Evolutionary conservation across 2,797 vertebrate species (phyloP).

Genomic region (Heterohyrax brucei): DNA sequence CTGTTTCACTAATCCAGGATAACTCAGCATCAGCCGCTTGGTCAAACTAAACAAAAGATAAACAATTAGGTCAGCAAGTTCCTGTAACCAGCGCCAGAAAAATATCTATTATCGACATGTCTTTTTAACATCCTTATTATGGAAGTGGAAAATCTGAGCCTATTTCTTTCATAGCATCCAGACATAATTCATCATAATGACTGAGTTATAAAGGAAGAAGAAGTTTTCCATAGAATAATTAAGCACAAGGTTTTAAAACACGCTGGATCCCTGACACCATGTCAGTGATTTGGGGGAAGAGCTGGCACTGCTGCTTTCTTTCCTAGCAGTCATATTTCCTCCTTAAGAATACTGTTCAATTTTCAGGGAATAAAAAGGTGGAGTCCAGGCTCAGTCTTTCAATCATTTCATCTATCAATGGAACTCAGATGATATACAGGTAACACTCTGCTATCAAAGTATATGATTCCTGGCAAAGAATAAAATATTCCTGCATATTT

Average conservation of each 20-base stretch:
- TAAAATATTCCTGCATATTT: not conserved
- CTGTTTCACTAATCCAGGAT: conserved; percentile 95
- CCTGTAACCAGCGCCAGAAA: conserved; percentile 61
- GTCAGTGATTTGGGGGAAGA: not conserved
- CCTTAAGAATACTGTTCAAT: not conserved
- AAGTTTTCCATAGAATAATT: conserved; percentile 20
- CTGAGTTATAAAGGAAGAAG: conserved; percentile 29
- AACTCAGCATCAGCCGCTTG: conserved; percentile 96
- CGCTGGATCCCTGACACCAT: not conserved
- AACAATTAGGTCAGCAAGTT: conserved; percentile 82
- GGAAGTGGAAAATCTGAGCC: conserved; percentile 57
- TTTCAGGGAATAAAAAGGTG: not conserved
- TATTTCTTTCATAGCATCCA: conserved; percentile 50
- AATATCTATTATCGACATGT: conserved; percentile 42
- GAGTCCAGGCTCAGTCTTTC: not conserved
- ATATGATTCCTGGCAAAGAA: not conserved
- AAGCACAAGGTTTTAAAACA: conserved; percentile 35
- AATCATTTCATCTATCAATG: not conserved
- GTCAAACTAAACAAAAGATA: conserved; percentile 94
- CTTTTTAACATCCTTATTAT: conserved; percentile 51
- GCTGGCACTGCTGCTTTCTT: not conserved
- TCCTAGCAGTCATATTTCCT: too few species aligned
- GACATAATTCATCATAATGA: conserved; percentile 16
- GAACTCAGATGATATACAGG: not conserved
- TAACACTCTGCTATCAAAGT: not conserved